Percentiles rank a stretch among this genome's conserved stretches.
These are phyloP conservation scores for Pseudochaenichthys georgianus DNA, from an alignment of 2,797 vertebrate species.

Conservation along the genomic window DNA sequence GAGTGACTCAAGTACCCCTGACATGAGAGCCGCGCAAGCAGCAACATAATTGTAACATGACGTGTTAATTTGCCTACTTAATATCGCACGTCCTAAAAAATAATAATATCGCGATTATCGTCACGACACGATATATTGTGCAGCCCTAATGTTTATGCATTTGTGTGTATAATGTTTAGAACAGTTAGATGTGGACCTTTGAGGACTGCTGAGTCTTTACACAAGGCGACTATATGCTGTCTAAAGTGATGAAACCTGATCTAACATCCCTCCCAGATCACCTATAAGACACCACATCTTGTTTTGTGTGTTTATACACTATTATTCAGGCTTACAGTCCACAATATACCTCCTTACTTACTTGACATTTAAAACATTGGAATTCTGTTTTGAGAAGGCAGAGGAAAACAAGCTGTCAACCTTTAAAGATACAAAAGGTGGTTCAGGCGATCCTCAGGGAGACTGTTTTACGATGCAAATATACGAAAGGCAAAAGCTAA, in stretches of 20 bases:
- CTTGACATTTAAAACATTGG: conserved; percentile 20
- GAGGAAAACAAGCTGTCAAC: conserved; percentile 18
- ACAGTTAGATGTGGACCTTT: conserved; percentile 41
- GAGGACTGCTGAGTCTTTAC: conserved; percentile 43
- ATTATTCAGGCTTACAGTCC: neutral
- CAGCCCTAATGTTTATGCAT: conserved; percentile 7
- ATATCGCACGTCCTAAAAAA: too few species aligned
- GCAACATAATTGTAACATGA: too few species aligned
- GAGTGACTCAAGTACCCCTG: too few species aligned
- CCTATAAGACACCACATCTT: neutral
- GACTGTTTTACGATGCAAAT: conserved; percentile 13
- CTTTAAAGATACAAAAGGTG: conserved; percentile 25
- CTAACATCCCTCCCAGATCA: conserved; percentile 35
- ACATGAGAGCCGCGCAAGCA: too few species aligned
- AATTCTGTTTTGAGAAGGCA: conserved; percentile 13
- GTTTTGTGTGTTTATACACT: conserved; percentile 23
- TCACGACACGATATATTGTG: too few species aligned
- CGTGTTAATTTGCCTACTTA: too few species aligned
- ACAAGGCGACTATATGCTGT: conserved; percentile 53
- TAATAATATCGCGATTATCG: too few species aligned
- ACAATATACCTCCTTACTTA: neutral
- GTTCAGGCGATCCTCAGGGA: conserved; percentile 22
- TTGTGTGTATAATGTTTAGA: conserved; percentile 28
- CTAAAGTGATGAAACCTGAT: conserved; percentile 35
- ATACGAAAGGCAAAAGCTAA: conserved; percentile 3